Conservation (phyloP, 2,113 vertebrate genomes). For the Chaetura pelagica region DNA sequence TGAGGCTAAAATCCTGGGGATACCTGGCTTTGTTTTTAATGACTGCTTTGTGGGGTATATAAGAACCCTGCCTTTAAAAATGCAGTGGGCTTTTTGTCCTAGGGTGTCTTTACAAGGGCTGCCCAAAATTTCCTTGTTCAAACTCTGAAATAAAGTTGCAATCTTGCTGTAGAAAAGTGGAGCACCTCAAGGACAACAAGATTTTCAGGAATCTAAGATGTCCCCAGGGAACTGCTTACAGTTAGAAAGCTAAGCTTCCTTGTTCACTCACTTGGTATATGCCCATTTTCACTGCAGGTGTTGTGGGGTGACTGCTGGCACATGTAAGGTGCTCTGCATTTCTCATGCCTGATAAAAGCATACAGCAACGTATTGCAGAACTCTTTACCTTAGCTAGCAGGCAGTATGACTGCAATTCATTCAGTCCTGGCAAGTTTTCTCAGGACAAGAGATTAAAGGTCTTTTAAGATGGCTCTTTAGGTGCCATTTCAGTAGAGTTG, state of each 20-base stretch:
- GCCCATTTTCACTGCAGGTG: neutral
- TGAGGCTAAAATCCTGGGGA: neutral
- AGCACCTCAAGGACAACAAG: neutral
- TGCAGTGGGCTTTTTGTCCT: neutral
- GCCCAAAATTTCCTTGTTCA: neutral
- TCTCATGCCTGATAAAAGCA: neutral
- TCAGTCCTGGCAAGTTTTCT: neutral
- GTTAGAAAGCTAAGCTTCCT: neutral
- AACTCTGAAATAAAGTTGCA: neutral
- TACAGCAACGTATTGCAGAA: neutral
- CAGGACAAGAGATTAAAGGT: neutral
- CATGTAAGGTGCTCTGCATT: neutral
- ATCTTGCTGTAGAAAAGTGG: neutral
- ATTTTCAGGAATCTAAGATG: neutral
- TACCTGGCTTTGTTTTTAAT: neutral
- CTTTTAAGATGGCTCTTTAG: neutral
- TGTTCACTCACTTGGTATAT: neutral
- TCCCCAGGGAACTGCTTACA: neutral
- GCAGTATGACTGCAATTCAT: neutral
- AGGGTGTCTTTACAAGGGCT: neutral
- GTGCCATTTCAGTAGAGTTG: neutral
- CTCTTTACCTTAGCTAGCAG: neutral
- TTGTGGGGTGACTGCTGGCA: neutral
- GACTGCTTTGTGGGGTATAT: neutral
- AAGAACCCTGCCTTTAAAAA: neutral